These are phyloP conservation scores for Punctoribates punctum DNA, from an alignment of 2,888 invertebrate species.

Conservation along the genomic window DNA sequence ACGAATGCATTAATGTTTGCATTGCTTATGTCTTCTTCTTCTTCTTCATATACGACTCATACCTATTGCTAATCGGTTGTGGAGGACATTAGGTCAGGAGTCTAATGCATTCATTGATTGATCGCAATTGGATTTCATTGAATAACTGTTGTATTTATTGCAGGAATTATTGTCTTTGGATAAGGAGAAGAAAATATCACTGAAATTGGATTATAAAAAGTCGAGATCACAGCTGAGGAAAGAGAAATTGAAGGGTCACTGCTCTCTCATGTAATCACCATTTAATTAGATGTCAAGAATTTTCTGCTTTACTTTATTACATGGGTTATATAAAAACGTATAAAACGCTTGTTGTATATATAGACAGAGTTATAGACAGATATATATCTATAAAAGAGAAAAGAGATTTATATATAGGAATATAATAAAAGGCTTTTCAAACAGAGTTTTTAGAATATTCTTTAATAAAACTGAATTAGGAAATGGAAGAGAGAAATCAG, in stretches of 20 bases:
- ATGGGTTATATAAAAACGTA: too few relatives aligned
- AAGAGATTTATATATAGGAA: too few relatives aligned
- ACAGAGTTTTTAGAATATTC: too few relatives aligned
- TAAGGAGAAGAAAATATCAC: conserved; percentile 90
- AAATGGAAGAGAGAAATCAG: too few relatives aligned
- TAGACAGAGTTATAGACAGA: too few relatives aligned
- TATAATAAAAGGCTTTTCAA: too few relatives aligned
- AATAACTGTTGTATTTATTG: not conserved
- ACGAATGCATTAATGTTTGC: conserved; percentile 1
- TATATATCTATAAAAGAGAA: too few relatives aligned
- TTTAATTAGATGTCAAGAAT: conserved; percentile 25
- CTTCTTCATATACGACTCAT: too few relatives aligned
- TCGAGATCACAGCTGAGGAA: conserved; percentile 57
- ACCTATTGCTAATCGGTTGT: not conserved
- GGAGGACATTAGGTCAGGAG: not conserved
- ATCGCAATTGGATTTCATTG: not conserved
- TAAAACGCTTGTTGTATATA: too few relatives aligned
- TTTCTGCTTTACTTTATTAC: conserved; percentile 5
- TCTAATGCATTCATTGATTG: not conserved
- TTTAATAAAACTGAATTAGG: too few relatives aligned
- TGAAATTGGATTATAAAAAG: conserved; percentile 69
- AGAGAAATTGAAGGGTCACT: conserved; percentile 66
- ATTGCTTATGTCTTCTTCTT: conserved; percentile 20
- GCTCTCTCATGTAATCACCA: conserved; percentile 60
- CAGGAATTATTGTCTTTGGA: conserved; percentile 92